Conservation (phyloP, 2,797 vertebrate species). For the Sparidentex hasta region DNA sequence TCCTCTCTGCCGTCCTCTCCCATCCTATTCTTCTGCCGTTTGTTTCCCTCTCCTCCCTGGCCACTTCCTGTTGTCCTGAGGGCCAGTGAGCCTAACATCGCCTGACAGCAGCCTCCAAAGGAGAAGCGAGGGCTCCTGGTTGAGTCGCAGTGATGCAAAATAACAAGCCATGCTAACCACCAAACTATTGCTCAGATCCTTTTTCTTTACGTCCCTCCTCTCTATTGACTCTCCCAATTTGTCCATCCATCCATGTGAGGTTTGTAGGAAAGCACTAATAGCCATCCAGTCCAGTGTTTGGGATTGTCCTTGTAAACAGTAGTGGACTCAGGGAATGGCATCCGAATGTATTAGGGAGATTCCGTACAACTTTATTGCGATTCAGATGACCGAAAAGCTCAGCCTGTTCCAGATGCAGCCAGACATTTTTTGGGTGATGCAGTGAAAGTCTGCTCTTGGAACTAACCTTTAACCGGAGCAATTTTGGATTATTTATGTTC, state of each 20-base stretch:
- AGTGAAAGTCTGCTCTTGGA: slow-evolving; percentile 11
- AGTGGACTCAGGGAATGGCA: background rate
- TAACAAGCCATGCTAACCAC: slow-evolving; percentile 34
- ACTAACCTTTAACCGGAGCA: background rate
- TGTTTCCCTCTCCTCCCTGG: slow-evolving; percentile 14
- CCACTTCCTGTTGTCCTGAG: slow-evolving; percentile 62
- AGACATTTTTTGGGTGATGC: background rate
- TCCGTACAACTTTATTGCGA: background rate
- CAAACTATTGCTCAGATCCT: slow-evolving; percentile 29
- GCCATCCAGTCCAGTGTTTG: slow-evolving; percentile 13
- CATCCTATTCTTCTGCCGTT: slow-evolving; percentile 14
- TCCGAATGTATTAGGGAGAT: background rate
- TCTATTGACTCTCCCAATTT: slow-evolving; percentile 14
- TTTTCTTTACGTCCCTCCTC: background rate
- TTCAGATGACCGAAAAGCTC: background rate
- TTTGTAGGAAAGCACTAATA: slow-evolving; percentile 32
- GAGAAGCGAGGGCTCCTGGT: slow-evolving; percentile 46
- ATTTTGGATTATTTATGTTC: background rate
- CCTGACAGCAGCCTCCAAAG: slow-evolving; percentile 69
- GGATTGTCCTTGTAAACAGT: slow-evolving; percentile 5
- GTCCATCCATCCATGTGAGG: slow-evolving; percentile 30
- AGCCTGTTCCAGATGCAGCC: background rate
- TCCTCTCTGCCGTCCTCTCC: slow-evolving; percentile 8
- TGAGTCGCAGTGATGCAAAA: slow-evolving; percentile 42
- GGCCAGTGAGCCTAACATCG: slow-evolving; percentile 58